A percentile compares a stretch with the other conserved stretches of the same genome.
Conservation (phyloP, 2,113 vertebrate genomes). For the Ochotona curzoniae region DNA sequence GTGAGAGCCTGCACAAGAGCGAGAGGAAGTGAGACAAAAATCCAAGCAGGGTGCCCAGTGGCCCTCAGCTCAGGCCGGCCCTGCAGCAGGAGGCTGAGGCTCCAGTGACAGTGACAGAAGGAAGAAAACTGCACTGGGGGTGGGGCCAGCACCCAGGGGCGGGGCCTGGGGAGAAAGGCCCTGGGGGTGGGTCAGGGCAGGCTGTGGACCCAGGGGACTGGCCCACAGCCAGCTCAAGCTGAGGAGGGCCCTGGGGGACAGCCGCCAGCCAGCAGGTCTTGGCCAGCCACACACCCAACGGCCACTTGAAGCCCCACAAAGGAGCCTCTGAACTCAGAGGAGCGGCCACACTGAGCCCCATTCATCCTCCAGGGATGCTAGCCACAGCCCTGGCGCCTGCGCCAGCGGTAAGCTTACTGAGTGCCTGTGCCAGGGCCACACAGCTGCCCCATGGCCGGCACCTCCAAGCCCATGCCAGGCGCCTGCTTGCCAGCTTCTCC, state of each 20-base stretch:
- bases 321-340: conserved; percentile 49
- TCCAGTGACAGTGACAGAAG: too few relatives aligned
- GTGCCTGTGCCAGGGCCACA: neutral
- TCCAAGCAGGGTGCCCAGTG: neutral
- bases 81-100: too few relatives aligned
- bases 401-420: neutral
- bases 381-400: conserved; percentile 40
- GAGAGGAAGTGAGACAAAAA: neutral
- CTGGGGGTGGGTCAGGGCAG: too few relatives aligned
- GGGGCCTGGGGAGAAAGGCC: neutral
- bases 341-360: conserved; percentile 70
- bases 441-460: fast-evolving
- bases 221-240: conserved; percentile 15
- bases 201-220: neutral
- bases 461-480: fast-evolving
- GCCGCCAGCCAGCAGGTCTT: conserved; percentile 59
- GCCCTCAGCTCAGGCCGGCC: neutral
- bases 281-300: conserved; percentile 49
- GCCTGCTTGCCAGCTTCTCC: neutral
- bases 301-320: conserved; percentile 77
- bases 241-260: conserved; percentile 8
- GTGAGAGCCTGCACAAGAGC: neutral
- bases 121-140: neutral
- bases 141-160: neutral
- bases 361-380: conserved; percentile 59